phyloP scores from a whole-genome alignment of 2,888 invertebrate species.

The Lochmaea crataegi region DNA sequence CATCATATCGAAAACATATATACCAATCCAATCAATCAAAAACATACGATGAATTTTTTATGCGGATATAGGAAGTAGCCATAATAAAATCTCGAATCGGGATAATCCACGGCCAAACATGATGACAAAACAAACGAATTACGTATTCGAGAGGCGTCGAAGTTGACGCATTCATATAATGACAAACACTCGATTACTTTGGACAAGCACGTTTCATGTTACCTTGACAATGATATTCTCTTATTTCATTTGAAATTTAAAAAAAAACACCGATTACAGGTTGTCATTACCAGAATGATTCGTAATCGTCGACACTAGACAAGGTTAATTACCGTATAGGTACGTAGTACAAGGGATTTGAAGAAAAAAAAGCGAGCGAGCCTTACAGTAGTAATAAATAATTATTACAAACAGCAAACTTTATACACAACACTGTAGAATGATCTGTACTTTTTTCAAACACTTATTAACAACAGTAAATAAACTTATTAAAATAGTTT shows the following conservation, averaged over 20 bases:
- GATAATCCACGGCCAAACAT: slow-evolving; percentile 3
- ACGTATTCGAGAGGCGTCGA: slow-evolving; percentile 9
- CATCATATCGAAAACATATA: neutral
- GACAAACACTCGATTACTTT: slow-evolving; percentile 18
- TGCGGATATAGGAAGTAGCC: slow-evolving; percentile 14
- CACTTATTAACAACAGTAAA: too few species aligned
- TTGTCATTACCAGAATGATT: neutral
- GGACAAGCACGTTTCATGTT: slow-evolving; percentile 6
- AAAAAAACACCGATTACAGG: neutral
- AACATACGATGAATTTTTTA: slow-evolving; percentile 1
- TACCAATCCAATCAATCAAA: slow-evolving; percentile 10
- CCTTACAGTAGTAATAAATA: too few species aligned
- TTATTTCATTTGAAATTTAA: neutral
- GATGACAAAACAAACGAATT: slow-evolving; percentile 12
- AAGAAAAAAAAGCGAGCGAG: neutral
- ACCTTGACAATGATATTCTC: slow-evolving; percentile 23
- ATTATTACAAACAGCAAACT: too few species aligned
- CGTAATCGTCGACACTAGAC: neutral
- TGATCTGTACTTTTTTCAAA: too few species aligned
- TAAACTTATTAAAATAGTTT: too few species aligned
- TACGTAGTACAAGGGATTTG: neutral
- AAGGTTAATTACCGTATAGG: neutral
- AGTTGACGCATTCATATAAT: slow-evolving; percentile 9
- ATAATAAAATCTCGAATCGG: slow-evolving; percentile 10
- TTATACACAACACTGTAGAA: too few species aligned